Conservation (phyloP, 2,113 vertebrate genomes). For the Pterophyllum scalare region DNA sequence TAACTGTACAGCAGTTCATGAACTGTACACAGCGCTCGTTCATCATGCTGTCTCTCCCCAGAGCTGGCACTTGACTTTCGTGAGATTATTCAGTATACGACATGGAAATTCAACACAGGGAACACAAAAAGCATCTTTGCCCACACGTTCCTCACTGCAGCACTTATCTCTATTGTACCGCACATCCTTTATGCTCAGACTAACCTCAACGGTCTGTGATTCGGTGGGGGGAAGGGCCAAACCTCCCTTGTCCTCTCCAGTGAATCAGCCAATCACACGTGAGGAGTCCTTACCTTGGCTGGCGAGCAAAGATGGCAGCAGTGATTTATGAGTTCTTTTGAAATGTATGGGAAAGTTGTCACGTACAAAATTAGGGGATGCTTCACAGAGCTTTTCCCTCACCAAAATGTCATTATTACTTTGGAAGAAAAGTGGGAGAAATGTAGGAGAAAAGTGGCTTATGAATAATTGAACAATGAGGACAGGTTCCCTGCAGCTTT, state of each 20-base stretch:
- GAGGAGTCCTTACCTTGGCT: slow-evolving; percentile 48
- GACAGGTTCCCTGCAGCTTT: background rate
- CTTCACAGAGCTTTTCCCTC: slow-evolving; percentile 67
- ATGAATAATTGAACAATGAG: slow-evolving; percentile 56
- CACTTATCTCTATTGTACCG: background rate
- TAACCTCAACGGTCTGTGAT: slow-evolving; percentile 20
- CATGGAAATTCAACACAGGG: slow-evolving; percentile 12
- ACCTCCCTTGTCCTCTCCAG: slow-evolving; percentile 30
- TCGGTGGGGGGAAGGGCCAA: slow-evolving; percentile 26
- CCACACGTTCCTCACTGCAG: background rate
- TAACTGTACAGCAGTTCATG: slow-evolving; percentile 44
- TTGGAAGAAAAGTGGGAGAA: slow-evolving; percentile 55
- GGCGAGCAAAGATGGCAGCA: slow-evolving; percentile 50
- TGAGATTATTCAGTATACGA: slow-evolving; percentile 33
- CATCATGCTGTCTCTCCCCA: slow-evolving; percentile 40
- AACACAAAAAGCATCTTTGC: slow-evolving; percentile 1
- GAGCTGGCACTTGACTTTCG: slow-evolving; percentile 21
- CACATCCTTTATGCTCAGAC: slow-evolving; percentile 19
- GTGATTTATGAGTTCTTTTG: slow-evolving; percentile 73
- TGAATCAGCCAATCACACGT: slow-evolving; percentile 56
- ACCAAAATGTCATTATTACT: slow-evolving; percentile 67
- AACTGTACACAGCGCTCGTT: slow-evolving; percentile 25
- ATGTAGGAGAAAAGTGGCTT: slow-evolving; percentile 60
- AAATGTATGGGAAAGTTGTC: slow-evolving; percentile 72
- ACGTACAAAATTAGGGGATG: slow-evolving; percentile 73